phyloP scores from a whole-genome alignment of 2,113 vertebrate genomes.

The Sylvilagus bachmani region DNA sequence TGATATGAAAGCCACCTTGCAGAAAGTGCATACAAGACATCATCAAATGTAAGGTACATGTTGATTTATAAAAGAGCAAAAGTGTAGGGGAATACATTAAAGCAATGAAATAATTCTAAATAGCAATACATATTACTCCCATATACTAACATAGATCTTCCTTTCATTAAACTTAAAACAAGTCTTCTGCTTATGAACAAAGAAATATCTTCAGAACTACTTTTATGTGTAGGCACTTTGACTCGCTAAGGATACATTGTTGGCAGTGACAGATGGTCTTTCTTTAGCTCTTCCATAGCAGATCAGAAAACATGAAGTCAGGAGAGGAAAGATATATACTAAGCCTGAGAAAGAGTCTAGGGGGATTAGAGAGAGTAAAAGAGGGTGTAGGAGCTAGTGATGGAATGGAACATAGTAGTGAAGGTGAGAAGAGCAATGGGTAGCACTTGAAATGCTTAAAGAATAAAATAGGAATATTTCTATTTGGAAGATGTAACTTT shows the following conservation, averaged over 20 bases:
- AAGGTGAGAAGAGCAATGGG: neutral
- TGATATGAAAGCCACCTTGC: neutral
- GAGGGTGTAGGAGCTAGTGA: too few relatives aligned
- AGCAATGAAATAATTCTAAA: neutral
- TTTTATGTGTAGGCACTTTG: neutral
- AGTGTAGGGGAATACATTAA: neutral
- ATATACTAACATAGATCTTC: neutral
- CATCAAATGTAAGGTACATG: neutral
- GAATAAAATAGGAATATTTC: neutral
- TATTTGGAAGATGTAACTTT: neutral
- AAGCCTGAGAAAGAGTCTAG: neutral
- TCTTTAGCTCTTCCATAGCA: neutral
- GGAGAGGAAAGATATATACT: neutral
- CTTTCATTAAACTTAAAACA: neutral
- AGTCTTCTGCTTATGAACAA: neutral
- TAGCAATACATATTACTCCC: neutral
- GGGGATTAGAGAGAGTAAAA: neutral
- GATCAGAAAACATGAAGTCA: neutral
- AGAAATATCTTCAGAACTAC: neutral
- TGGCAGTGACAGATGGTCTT: neutral
- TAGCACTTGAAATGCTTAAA: neutral
- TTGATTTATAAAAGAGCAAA: neutral
- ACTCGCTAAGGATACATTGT: neutral
- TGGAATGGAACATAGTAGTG: neutral
- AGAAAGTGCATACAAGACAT: neutral